phyloP scores from a whole-genome alignment of 1,140 invertebrate genomes.

The Zaprionus nigranus region DNA sequence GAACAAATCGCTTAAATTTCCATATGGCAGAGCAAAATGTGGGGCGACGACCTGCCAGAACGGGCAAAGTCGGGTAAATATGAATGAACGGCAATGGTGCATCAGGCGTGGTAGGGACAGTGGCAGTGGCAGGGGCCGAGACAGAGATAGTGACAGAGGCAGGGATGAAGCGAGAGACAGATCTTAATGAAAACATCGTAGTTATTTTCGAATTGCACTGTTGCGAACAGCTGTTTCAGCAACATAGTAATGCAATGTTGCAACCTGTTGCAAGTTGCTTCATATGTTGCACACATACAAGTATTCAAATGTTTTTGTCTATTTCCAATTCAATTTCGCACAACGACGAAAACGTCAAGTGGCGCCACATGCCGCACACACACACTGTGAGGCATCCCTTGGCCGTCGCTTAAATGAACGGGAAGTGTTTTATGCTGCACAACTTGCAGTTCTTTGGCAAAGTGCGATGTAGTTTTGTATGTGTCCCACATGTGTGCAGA shows the following conservation, averaged over 20 bases:
- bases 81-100: constrained; percentile 18
- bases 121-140: not conserved
- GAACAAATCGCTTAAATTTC: constrained; percentile 71
- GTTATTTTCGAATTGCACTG: not conserved
- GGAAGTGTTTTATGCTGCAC: constrained; percentile 72
- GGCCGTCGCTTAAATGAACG: constrained; percentile 65
- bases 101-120: not conserved
- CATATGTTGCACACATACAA: constrained; percentile 8
- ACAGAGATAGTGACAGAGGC: not conserved
- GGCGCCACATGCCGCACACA: constrained; percentile 32
- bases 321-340: constrained; percentile 46
- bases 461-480: no score
- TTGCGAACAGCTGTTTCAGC: constrained; percentile 6
- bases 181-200: constrained; percentile 20
- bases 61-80: constrained; percentile 16
- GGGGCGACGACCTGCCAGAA: constrained; percentile 11
- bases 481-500: no score
- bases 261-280: constrained; percentile 32
- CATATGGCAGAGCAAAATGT: constrained; percentile 57
- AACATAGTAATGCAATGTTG: constrained; percentile 13
- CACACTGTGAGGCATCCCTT: constrained; percentile 17
- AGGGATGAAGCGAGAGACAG: not conserved
- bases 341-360: constrained; percentile 33
- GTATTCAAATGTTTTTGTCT: constrained; percentile 38
- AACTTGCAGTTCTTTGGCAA: constrained; percentile 40